Evolutionary conservation across 1,140 invertebrate genomes (phyloP).

Genomic region (Scaptodrosophila lebanonensis): DNA sequence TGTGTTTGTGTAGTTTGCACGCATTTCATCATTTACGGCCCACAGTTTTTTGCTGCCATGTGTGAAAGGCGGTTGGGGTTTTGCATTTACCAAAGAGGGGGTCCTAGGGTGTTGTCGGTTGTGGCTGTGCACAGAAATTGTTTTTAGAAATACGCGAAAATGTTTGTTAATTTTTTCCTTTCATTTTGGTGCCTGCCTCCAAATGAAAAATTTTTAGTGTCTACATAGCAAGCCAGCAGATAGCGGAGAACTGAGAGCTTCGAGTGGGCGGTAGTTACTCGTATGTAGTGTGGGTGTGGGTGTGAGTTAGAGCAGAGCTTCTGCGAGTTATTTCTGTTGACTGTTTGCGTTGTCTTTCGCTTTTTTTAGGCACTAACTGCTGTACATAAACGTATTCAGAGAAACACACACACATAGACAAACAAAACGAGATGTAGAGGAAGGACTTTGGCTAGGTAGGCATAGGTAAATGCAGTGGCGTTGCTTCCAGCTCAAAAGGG

Average conservation of each 20-base stretch:
- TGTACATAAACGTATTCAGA: constrained; percentile 19
- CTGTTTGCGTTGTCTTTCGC: constrained; percentile 44
- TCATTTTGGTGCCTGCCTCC: constrained; percentile 32
- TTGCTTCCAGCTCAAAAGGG: background rate
- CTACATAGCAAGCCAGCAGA: constrained; percentile 63
- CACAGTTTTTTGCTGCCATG: constrained; percentile 12
- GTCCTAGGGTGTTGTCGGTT: background rate
- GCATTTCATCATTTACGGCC: constrained; percentile 67
- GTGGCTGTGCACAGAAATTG: constrained; percentile 60
- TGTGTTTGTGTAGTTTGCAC: constrained; percentile 66
- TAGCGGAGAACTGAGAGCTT: constrained; percentile 28
- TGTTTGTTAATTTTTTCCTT: constrained; percentile 57
- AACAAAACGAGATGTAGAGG: constrained; percentile 8
- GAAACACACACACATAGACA: background rate
- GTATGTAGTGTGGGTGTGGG: constrained; percentile 12
- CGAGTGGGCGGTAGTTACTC: no score
- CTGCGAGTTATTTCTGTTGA: no score
- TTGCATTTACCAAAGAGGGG: background rate
- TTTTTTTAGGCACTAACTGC: constrained; percentile 45
- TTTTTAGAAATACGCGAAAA: constrained; percentile 75
- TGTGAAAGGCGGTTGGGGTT: background rate
- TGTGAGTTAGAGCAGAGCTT: no score
- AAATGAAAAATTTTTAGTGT: constrained; percentile 73
- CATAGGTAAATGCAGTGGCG: constrained; percentile 57
- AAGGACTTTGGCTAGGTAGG: constrained; percentile 56